A percentile compares a stretch with the other conserved stretches of the same genome.
phyloP scores from a whole-genome alignment of 2,113 vertebrate species.

The human (Homo sapiens) region DNA sequence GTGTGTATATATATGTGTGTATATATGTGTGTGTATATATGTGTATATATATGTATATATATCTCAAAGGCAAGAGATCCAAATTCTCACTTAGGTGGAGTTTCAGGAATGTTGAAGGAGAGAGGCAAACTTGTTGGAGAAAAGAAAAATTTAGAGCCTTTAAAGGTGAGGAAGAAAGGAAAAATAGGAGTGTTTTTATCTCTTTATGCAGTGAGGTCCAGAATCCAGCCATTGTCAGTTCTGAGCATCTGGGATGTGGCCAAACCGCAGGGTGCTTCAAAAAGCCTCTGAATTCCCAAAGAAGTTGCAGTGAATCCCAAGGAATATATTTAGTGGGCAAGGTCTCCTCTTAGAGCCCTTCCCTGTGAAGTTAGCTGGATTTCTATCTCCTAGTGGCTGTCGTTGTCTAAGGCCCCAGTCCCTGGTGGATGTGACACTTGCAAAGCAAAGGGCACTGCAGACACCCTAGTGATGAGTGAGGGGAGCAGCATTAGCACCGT shows the following conservation, averaged over 20 bases:
- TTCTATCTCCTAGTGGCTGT: background rate
- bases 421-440: background rate
- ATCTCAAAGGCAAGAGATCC: background rate
- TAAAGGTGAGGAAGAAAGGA: background rate
- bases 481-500: background rate
- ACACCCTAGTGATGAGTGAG: background rate
- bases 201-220: too few species aligned
- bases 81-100: background rate
- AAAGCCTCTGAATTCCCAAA: background rate
- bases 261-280: background rate
- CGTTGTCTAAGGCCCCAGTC: background rate
- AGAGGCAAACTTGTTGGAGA: background rate
- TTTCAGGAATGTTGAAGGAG: background rate
- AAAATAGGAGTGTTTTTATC: background rate
- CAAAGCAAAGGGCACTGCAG: background rate
- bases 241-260: background rate
- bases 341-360: background rate
- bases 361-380: background rate
- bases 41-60: too few species aligned
- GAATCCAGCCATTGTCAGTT: background rate
- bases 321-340: accelerated
- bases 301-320: background rate
- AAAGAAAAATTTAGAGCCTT: background rate
- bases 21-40: too few species aligned
- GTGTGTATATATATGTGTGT: too few species aligned